Conservation (phyloP, 2,113 vertebrate species). For the Etheostoma cragini region DNA sequence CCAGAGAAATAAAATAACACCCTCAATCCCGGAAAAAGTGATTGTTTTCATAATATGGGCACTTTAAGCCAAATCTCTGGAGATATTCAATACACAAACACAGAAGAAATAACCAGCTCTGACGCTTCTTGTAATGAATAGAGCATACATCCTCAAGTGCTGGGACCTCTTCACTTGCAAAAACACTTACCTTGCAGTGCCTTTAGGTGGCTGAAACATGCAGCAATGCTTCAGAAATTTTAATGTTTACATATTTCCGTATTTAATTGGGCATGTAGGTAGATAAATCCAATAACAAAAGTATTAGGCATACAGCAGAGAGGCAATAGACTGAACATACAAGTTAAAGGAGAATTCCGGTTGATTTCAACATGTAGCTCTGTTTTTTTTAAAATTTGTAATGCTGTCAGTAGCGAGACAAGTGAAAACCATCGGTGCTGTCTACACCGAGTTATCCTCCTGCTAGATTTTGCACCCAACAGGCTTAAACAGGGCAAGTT, state of each 20-base stretch:
- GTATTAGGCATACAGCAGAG: neutral
- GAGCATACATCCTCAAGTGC: neutral
- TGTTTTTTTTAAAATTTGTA: no score
- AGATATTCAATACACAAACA: neutral
- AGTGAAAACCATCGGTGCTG: no score
- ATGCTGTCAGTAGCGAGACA: no score
- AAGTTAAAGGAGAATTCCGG: no score
- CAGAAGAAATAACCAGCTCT: neutral
- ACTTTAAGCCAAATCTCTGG: neutral
- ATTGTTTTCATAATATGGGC: no score
- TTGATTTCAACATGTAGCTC: no score
- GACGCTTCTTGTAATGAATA: neutral
- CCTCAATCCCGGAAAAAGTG: no score
- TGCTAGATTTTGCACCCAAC: no score
- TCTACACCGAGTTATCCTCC: no score
- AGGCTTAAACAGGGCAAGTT: no score
- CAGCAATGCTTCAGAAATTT: neutral
- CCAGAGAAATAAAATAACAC: no score
- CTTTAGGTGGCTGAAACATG: constrained; percentile 10
- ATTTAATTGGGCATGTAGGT: neutral
- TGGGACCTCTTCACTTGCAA: neutral
- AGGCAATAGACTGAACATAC: no score
- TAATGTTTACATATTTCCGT: neutral
- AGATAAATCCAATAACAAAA: neutral
- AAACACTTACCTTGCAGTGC: neutral